These are phyloP conservation scores for Melinaea menophilus DNA, from an alignment of 2,888 invertebrate genomes.

Conservation along the genomic window DNA sequence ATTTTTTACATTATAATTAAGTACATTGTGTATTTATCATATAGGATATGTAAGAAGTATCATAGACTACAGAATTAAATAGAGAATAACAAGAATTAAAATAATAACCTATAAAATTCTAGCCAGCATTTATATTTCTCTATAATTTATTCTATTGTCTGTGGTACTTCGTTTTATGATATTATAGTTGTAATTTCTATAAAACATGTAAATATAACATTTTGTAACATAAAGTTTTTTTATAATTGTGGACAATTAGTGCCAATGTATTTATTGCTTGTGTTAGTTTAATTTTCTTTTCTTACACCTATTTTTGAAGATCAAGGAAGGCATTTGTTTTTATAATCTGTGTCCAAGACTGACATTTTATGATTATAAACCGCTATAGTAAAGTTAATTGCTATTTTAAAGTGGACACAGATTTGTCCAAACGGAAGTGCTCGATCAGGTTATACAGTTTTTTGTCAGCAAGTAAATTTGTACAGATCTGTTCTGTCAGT, in stretches of 20 bases:
- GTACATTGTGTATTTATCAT: slow-evolving; percentile 17
- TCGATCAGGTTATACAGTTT: too few relatives aligned
- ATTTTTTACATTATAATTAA: slow-evolving; percentile 37
- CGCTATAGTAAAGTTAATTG: too few relatives aligned
- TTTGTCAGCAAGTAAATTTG: neutral
- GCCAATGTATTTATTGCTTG: slow-evolving; percentile 32
- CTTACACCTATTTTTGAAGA: slow-evolving; percentile 1
- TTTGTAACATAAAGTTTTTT: slow-evolving; percentile 20
- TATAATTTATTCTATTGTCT: slow-evolving; percentile 11
- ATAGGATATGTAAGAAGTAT: neutral
- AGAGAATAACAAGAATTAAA: too few relatives aligned
- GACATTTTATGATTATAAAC: neutral
- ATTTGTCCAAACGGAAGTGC: too few relatives aligned
- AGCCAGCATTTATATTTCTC: too few relatives aligned
- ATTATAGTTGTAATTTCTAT: slow-evolving; percentile 24
- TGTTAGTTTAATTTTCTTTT: slow-evolving; percentile 11
- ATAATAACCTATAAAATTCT: too few relatives aligned
- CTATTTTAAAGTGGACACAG: too few relatives aligned
- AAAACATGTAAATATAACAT: slow-evolving; percentile 22
- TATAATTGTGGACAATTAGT: slow-evolving; percentile 20
- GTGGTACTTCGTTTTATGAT: slow-evolving; percentile 16
- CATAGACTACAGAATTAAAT: neutral
- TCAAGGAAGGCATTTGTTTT: slow-evolving; percentile 13
- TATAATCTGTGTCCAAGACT: slow-evolving; percentile 5
- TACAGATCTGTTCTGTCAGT: slow-evolving; percentile 22